Percentiles rank a stretch among this genome's conserved stretches.
Conservation (phyloP, 2,797 vertebrate genomes). For the Neostethus bicornis region DNA sequence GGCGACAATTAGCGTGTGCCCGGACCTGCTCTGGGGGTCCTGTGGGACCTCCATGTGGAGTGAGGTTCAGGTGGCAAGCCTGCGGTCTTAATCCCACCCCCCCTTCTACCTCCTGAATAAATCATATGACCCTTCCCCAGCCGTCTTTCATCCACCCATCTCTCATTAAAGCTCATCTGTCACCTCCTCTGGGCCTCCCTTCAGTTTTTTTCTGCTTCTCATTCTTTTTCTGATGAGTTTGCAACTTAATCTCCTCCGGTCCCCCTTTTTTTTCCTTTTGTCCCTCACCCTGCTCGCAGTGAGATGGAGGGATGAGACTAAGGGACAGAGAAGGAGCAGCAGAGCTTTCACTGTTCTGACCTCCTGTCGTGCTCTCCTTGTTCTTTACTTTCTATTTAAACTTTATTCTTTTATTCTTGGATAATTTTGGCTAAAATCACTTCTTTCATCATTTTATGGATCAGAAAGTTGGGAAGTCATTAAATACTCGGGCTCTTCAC, state of each 20-base stretch:
- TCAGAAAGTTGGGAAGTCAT: too few species aligned
- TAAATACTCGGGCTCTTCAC: too few species aligned
- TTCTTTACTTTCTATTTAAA: not conserved
- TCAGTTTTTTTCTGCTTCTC: not conserved
- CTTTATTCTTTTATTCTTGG: not conserved
- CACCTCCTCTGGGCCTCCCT: not conserved
- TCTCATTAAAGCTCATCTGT: conserved; percentile 33
- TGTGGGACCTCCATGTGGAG: conserved; percentile 51
- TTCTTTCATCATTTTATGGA: too few species aligned
- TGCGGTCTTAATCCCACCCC: conserved; percentile 86
- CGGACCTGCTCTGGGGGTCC: conserved; percentile 76
- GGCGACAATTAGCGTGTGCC: conserved; percentile 95
- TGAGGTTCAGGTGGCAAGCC: conserved; percentile 87
- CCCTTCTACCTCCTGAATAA: conserved; percentile 83
- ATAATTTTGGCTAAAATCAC: not conserved
- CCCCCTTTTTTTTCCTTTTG: not conserved
- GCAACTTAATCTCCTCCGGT: not conserved
- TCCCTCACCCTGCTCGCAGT: not conserved
- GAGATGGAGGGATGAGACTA: conserved; percentile 15
- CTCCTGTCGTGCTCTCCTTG: not conserved
- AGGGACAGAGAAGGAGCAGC: conserved; percentile 3
- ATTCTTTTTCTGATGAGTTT: conserved; percentile 24
- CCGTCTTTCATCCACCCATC: conserved; percentile 25
- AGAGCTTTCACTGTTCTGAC: conserved; percentile 44
- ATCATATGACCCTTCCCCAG: conserved; percentile 75